Conservation (phyloP, 2,113 vertebrate species). For the Dinomys branickii region DNA sequence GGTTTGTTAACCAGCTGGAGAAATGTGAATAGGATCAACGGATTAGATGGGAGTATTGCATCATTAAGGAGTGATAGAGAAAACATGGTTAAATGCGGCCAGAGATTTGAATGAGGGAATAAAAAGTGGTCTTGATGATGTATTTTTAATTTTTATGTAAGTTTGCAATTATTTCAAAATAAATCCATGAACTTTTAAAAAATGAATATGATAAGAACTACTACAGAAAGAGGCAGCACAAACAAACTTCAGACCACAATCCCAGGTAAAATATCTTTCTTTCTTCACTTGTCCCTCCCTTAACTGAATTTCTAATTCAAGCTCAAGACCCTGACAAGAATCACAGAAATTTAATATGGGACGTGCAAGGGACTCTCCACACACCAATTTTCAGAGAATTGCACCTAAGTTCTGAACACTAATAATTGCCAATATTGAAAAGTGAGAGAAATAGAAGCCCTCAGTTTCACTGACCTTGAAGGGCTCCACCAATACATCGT, state of each 20-base stretch:
- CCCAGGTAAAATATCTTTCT: not conserved
- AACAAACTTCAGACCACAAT: not conserved
- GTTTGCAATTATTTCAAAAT: not conserved
- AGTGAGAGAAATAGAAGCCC: not conserved
- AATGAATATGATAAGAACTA: not conserved
- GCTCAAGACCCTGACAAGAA: not conserved
- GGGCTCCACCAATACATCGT: not conserved
- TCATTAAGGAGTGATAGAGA: not conserved
- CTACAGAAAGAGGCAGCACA: not conserved
- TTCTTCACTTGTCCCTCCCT: not conserved
- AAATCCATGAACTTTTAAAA: not conserved
- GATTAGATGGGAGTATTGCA: not conserved
- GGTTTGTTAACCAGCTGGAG: not conserved
- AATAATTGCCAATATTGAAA: not conserved
- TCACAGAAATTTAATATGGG: not conserved
- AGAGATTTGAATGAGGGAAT: not conserved
- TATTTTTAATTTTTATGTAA: not conserved
- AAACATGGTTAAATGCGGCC: not conserved
- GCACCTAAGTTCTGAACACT: not conserved
- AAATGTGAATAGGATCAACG: not conserved
- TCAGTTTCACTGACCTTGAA: not conserved
- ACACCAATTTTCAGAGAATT: not conserved
- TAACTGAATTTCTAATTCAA: not conserved
- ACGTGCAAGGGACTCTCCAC: not conserved
- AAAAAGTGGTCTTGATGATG: not conserved